Percentiles rank a stretch among this genome's conserved stretches.
These are phyloP conservation scores for Scolopax bukidnonensis DNA, from an alignment of 2,797 vertebrate species.

Conservation along the genomic window DNA sequence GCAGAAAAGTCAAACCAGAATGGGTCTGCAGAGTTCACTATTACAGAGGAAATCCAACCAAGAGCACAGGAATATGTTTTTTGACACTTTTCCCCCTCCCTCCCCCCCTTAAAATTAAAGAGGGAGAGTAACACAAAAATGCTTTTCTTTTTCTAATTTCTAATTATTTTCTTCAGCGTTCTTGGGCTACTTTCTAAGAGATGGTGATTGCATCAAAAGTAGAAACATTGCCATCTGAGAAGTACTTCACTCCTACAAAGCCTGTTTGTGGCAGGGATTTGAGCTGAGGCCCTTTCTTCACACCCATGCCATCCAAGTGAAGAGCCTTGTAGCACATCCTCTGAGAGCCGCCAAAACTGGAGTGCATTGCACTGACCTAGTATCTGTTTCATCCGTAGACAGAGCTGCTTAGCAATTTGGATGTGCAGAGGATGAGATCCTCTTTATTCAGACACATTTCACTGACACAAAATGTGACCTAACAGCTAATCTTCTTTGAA, in stretches of 20 bases:
- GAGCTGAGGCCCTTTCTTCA: neutral
- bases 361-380: neutral
- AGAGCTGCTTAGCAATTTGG: neutral
- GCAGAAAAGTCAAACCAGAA: neutral
- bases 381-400: no score
- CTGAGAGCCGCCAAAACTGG: neutral
- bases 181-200: neutral
- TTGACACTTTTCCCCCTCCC: neutral
- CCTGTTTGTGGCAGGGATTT: neutral
- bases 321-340: neutral
- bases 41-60: neutral
- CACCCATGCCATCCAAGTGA: neutral
- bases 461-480: neutral
- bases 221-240: neutral
- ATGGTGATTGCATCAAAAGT: neutral
- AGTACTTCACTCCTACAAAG: neutral
- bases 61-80: neutral
- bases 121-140: neutral
- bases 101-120: neutral
- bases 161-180: neutral
- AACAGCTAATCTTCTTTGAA: slow-evolving; percentile 5
- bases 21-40: neutral
- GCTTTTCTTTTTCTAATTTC: neutral
- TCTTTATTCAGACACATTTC: slow-evolving; percentile 7
- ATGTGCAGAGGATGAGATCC: neutral